A percentile compares a stretch with the other conserved stretches of the same genome.
These are phyloP conservation scores for Monomorium pharaonis DNA, from an alignment of 1,140 invertebrate genomes.

Conservation along the genomic window DNA sequence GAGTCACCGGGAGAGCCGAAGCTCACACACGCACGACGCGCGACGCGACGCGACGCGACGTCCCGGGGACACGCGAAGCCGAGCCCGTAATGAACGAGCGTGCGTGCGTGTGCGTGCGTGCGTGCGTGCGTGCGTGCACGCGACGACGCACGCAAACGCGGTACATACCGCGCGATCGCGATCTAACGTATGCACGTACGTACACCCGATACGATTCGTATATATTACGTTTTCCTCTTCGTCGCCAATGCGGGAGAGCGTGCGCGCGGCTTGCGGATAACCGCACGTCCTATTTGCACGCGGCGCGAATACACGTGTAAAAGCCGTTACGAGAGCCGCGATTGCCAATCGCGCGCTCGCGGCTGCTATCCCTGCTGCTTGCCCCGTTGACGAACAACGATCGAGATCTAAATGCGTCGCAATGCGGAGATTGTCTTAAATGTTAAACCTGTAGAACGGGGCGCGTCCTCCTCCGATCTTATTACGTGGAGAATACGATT, in stretches of 20 bases:
- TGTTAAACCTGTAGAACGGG: not conserved
- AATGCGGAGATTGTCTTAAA: not conserved
- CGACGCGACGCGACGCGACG: constrained; percentile 54
- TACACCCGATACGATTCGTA: constrained; percentile 29
- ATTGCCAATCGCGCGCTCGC: not conserved
- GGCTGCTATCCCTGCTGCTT: not conserved
- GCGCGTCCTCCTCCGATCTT: not conserved
- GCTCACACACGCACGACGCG: constrained; percentile 47
- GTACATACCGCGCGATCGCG: not conserved
- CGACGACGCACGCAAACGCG: constrained; percentile 60
- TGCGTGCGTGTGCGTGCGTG: constrained; percentile 42
- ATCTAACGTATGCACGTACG: constrained; percentile 24
- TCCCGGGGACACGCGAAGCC: constrained; percentile 77
- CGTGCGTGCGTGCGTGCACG: constrained; percentile 50
- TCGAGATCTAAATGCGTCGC: not conserved
- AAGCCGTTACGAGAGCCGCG: not conserved
- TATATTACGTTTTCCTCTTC: not conserved
- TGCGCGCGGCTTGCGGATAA: not conserved
- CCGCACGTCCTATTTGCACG: constrained; percentile 40
- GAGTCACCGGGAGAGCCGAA: constrained; percentile 57
- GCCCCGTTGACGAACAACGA: not conserved
- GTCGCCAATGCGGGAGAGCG: not conserved
- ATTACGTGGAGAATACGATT: not conserved
- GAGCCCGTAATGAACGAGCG: constrained; percentile 66
- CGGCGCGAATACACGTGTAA: constrained; percentile 17